Base-by-base conservation (phyloP, 2,888 invertebrate genomes). In the Pherbina coryleti region DNA sequence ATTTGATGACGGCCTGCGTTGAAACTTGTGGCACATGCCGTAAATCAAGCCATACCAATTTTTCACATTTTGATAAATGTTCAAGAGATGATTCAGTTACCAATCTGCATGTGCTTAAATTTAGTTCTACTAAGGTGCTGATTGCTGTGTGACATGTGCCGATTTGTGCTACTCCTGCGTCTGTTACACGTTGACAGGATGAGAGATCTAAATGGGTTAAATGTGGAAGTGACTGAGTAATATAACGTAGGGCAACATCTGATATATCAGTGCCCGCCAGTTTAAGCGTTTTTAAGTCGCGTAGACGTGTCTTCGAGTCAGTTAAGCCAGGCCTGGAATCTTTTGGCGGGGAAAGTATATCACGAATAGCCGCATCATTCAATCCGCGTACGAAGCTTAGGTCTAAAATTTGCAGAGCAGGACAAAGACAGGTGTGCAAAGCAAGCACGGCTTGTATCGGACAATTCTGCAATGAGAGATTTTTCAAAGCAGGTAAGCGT, bases 261-360 rank as follows among this genome's bases (percentile, higher is more conserved):
- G 96, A 95, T 80, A 98, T 93, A 84, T 97, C 97, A 0, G 97
- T 97, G 14, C 97, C 97, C 31, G 96, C 94, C 74, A 98, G 90
- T 80, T 93, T 92, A 22, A 98, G 91, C 75, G 93, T 93, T 81
- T 93, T 92, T 44, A 98, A 90, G 82, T 95, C 94, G 60, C 96
- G 93, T 55, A 98, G 92, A 8, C 95, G 92, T 19, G 94, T 94
- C 81, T 94, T 93, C 53, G 94, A 93, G 84, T 95, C 93, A 60
- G 94, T 92, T 66, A 95, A 89, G 17, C 94, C 93, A 0, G 97
- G 96, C 37, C 96, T 91, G 0, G 96, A 94, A 86, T 96, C 96
- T 84, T 95, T 94, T 0, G 97, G 97, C 14, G 97, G 95, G 53
- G 96, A 95, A 1, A 98, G 90, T 55, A 98, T 93, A 83, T 97